Conservation (phyloP, 2,797 vertebrate species). For the Onychomys leucogaster region DNA sequence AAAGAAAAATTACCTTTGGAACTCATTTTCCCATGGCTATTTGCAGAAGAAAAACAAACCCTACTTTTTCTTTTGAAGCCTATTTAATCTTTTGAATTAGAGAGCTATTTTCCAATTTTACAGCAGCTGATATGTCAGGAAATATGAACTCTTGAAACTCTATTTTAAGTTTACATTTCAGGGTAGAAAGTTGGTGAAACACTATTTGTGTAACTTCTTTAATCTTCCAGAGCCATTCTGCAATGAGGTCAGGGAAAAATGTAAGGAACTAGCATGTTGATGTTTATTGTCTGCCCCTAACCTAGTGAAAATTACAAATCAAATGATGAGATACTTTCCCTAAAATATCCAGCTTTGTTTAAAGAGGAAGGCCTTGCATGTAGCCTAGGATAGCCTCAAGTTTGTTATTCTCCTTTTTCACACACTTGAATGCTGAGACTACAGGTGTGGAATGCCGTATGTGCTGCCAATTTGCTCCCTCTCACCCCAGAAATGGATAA, state of each 20-base stretch:
- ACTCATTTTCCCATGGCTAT: slow-evolving; percentile 68
- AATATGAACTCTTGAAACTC: slow-evolving; percentile 50
- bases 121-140: slow-evolving; percentile 32
- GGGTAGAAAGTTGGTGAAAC: slow-evolving; percentile 47
- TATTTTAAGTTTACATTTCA: slow-evolving; percentile 43
- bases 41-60: slow-evolving; percentile 65
- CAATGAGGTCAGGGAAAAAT: not conserved
- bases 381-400: not conserved
- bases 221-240: not conserved
- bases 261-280: not conserved
- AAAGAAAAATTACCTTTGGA: slow-evolving; percentile 59
- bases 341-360: not conserved
- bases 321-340: slow-evolving; percentile 32
- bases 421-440: not conserved
- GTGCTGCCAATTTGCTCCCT: not conserved
- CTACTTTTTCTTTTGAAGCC: slow-evolving; percentile 57
- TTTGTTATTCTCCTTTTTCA: no score
- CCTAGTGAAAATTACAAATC: not conserved
- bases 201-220: slow-evolving; percentile 39
- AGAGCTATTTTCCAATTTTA: slow-evolving; percentile 27
- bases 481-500: not conserved
- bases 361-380: not conserved
- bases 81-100: slow-evolving; percentile 70
- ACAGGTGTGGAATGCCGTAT: not conserved
- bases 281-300: not conserved